Conservation (phyloP, 2,888 invertebrate genomes). For the Drosophila neutralis region DNA sequence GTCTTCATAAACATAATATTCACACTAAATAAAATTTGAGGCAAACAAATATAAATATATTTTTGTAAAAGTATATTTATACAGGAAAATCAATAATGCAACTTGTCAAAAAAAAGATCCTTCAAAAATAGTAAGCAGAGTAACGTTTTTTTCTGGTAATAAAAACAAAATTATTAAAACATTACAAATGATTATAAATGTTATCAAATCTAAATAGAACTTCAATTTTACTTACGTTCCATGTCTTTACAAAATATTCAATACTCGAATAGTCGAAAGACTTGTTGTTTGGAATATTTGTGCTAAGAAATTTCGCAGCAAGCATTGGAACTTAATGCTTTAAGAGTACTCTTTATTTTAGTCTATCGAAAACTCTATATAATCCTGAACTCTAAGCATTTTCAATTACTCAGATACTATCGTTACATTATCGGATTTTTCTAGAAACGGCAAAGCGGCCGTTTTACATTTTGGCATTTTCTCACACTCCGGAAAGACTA, state of each 20-base stretch:
- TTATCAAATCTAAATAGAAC: background rate
- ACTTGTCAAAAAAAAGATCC: background rate
- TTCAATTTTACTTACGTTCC: background rate
- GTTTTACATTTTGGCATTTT: conserved; percentile 19
- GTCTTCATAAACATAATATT: background rate
- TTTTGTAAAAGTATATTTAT: background rate
- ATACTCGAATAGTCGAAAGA: background rate
- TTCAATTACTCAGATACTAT: background rate
- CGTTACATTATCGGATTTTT: background rate
- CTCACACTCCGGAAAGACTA: conserved; percentile 18
- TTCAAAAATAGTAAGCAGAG: background rate
- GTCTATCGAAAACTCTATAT: background rate
- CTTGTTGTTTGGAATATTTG: background rate
- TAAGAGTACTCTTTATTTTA: background rate
- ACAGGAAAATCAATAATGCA: background rate
- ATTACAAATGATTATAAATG: background rate
- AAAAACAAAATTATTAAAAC: background rate
- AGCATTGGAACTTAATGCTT: background rate
- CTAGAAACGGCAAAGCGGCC: background rate
- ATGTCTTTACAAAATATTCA: background rate
- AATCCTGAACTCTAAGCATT: background rate
- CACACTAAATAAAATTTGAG: background rate
- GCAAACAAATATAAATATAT: background rate
- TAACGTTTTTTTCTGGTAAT: background rate
- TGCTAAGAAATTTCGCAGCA: too few relatives aligned